Conservation (phyloP, 2,797 vertebrate species). For the Limnodromus scolopaceus region DNA sequence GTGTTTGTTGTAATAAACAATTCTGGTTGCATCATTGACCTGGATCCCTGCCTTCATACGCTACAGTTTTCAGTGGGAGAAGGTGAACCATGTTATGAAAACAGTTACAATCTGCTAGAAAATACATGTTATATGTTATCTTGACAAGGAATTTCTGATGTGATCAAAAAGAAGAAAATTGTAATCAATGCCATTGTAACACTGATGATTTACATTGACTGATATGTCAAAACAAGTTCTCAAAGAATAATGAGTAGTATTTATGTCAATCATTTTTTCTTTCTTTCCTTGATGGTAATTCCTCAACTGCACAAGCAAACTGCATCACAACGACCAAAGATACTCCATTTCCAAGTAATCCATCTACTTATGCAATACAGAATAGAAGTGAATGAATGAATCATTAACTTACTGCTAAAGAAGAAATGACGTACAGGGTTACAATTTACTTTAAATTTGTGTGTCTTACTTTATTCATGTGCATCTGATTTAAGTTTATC, state of each 20-base stretch:
- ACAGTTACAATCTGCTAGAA: not conserved
- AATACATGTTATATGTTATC: not conserved
- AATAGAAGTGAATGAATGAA: not conserved
- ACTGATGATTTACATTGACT: slow-evolving; percentile 40
- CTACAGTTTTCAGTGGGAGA: not conserved
- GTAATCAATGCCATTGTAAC: slow-evolving; percentile 51
- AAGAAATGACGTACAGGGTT: not conserved
- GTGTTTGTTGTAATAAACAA: too few relatives aligned
- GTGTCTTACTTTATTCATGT: not conserved
- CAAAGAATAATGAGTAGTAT: not conserved
- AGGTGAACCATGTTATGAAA: not conserved
- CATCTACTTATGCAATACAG: not conserved
- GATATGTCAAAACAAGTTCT: slow-evolving; percentile 45
- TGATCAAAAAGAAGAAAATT: not conserved
- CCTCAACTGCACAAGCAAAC: slow-evolving; percentile 6
- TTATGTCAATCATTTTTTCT: not conserved
- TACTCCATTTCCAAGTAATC: not conserved
- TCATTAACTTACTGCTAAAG: not conserved
- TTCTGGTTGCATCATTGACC: too few relatives aligned
- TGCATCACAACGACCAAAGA: not conserved
- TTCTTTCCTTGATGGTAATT: slow-evolving; percentile 3
- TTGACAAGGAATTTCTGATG: not conserved
- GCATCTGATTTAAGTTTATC: not conserved
- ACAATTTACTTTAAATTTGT: not conserved
- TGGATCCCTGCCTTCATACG: too few relatives aligned